phyloP scores from a whole-genome alignment of 2,113 vertebrate species.

The Lucifuga dentata region DNA sequence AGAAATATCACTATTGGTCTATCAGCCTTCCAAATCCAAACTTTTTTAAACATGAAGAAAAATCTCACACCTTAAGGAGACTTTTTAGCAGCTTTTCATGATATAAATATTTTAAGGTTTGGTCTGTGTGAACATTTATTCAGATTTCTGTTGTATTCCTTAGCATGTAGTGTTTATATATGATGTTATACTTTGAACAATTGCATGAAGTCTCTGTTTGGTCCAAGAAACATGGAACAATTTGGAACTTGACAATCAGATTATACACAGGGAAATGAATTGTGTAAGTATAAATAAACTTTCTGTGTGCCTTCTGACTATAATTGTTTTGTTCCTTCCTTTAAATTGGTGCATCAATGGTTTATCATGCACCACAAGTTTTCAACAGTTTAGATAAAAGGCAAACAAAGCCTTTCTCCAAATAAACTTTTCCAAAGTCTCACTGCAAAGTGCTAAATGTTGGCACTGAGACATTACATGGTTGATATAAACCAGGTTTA shows the following conservation, averaged over 20 bases:
- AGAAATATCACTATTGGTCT: too few species aligned
- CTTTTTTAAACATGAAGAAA: too few species aligned
- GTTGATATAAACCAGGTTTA: constrained; percentile 20
- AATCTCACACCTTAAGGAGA: too few species aligned
- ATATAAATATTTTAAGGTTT: too few species aligned
- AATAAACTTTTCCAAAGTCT: constrained; percentile 66
- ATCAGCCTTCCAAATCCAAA: too few species aligned
- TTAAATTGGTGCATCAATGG: constrained; percentile 50
- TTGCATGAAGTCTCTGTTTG: too few species aligned
- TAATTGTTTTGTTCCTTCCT: constrained; percentile 60
- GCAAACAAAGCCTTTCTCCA: constrained; percentile 67
- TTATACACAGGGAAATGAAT: constrained; percentile 51
- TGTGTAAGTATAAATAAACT: constrained; percentile 56
- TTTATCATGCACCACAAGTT: constrained; percentile 51
- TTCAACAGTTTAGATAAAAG: constrained; percentile 72
- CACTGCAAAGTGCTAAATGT: constrained; percentile 10
- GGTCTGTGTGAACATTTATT: too few species aligned
- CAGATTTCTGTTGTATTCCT: too few species aligned
- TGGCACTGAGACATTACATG: constrained; percentile 14
- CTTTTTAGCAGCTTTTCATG: too few species aligned
- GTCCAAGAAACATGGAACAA: constrained; percentile 19
- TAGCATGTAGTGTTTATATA: too few species aligned
- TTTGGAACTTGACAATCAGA: constrained; percentile 39
- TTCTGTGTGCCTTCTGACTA: constrained; percentile 35
- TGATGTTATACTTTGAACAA: too few species aligned